Conservation (phyloP, 2,113 vertebrate genomes). For the Corydoras sp. region DNA sequence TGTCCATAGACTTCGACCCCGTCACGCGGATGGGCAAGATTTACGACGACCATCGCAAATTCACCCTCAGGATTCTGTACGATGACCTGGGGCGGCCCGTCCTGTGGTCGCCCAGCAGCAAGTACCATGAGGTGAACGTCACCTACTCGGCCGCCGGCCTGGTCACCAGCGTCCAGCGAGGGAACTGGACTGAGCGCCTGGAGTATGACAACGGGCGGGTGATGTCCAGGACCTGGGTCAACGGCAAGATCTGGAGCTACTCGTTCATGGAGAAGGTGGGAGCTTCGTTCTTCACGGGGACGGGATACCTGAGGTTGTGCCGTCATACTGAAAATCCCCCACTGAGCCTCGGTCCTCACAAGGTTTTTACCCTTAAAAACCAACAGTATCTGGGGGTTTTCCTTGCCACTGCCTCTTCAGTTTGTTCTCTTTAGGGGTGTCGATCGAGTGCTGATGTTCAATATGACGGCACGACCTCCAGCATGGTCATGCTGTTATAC, state of each 20-base stretch:
- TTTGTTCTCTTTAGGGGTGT: too few species aligned
- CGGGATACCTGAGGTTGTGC: too few species aligned
- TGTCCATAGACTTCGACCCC: conserved; percentile 95
- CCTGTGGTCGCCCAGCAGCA: conserved; percentile 84
- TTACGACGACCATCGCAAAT: conserved; percentile 95
- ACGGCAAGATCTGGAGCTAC: conserved; percentile 98
- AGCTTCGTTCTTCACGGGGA: not conserved
- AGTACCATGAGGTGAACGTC: conserved; percentile 93
- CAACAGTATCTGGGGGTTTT: too few species aligned
- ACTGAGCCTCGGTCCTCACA: too few species aligned
- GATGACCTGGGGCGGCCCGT: conserved; percentile 82
- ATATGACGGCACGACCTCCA: too few species aligned
- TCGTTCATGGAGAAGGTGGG: conserved; percentile 87
- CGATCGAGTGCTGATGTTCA: too few species aligned
- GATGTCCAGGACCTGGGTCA: conserved; percentile 88
- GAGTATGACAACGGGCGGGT: conserved; percentile 90
- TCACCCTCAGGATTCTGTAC: conserved; percentile 89
- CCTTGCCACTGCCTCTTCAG: too few species aligned
- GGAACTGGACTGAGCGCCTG: conserved; percentile 89
- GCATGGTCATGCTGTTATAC: too few species aligned
- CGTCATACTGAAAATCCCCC: too few species aligned
- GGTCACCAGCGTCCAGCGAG: conserved; percentile 84
- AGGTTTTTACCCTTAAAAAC: too few species aligned
- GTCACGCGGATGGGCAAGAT: conserved; percentile 88
- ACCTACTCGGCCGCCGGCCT: conserved; percentile 81